Conservation (phyloP, 2,888 invertebrate genomes). For the Stictocephala bisonia region DNA sequence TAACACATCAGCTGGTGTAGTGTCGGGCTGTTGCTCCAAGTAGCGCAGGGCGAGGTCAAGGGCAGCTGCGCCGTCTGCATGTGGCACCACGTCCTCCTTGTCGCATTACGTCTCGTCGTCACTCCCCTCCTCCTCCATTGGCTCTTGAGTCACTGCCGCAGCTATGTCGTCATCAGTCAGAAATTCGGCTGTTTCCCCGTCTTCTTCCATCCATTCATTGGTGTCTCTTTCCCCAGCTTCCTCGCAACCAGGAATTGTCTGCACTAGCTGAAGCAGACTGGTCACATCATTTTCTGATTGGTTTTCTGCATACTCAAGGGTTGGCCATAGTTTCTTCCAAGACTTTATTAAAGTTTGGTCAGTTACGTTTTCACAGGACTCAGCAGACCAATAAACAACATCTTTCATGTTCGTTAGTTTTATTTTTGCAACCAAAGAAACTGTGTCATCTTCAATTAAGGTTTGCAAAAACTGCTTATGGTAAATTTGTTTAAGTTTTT, state of each 20-base stretch:
- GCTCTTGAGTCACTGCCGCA: no score
- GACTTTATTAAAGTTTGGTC: not conserved
- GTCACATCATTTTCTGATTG: not conserved
- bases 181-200: no score
- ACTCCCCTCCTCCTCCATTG: no score
- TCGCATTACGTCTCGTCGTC: no score
- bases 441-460: not conserved
- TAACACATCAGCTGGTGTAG: no score
- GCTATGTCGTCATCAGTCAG: no score
- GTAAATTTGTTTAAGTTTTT: not conserved
- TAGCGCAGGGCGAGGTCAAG: no score
- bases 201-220: not conserved
- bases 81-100: no score
- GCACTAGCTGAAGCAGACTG: not conserved
- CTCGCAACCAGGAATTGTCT: conserved; percentile 19
- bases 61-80: no score
- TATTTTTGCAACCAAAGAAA: not conserved
- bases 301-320: not conserved
- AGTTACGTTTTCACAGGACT: not conserved
- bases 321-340: conserved; percentile 1
- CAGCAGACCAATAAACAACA: conserved; percentile 2
- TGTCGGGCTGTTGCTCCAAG: no score
- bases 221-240: not conserved
- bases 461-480: not conserved
- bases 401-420: no score